A percentile compares a stretch with the other conserved stretches of the same genome.
These are phyloP conservation scores for Irena cyanogastra DNA, from an alignment of 2,113 vertebrate genomes.

Conservation along the genomic window DNA sequence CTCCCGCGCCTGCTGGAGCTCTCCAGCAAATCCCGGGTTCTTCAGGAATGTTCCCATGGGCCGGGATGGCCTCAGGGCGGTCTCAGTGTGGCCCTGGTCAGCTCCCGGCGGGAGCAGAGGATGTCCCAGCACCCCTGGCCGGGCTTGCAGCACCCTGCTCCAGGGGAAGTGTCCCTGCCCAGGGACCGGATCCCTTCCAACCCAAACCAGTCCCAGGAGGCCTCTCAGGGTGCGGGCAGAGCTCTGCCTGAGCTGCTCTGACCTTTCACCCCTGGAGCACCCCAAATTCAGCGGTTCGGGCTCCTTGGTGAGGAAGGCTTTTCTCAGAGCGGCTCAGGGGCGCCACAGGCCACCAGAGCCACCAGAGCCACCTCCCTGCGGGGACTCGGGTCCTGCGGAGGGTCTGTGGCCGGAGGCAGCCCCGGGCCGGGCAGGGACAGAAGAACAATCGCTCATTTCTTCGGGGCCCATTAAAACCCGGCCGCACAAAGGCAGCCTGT, in stretches of 20 bases:
- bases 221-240: neutral
- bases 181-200: neutral
- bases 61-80: accelerated
- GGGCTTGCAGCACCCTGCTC: neutral
- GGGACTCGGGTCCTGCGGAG: accelerated
- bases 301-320: neutral
- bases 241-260: neutral
- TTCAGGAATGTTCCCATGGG: neutral
- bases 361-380: neutral
- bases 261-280: neutral
- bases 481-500: conserved; percentile 27
- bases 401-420: neutral
- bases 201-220: neutral
- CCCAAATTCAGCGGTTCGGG: neutral
- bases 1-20: accelerated
- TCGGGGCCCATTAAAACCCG: neutral
- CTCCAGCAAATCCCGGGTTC: neutral
- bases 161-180: neutral
- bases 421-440: neutral
- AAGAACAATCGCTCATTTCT: neutral
- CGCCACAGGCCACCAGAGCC: neutral
- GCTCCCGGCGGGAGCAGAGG: neutral
- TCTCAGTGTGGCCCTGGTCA: accelerated
- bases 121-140: neutral
- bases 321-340: neutral